Percentiles rank a stretch among this genome's conserved stretches.
phyloP scores from a whole-genome alignment of 2,797 vertebrate genomes.

The Pogonophryne albipinna region DNA sequence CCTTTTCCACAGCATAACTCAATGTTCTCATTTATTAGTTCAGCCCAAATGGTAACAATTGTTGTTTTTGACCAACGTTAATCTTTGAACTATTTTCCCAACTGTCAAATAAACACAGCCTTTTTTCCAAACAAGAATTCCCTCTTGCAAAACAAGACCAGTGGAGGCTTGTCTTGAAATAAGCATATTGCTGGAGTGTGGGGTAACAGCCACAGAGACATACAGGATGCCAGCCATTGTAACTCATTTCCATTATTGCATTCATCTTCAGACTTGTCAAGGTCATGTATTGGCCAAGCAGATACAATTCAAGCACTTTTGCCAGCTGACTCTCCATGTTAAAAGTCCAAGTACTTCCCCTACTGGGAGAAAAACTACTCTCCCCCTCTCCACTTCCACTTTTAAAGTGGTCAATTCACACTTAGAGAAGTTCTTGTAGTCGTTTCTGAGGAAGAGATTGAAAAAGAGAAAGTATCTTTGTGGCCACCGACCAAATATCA shows the following conservation, averaged over 20 bases:
- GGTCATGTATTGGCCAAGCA: neutral
- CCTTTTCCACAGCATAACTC: constrained; percentile 43
- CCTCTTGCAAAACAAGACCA: neutral
- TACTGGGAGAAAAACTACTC: neutral
- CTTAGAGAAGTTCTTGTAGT: constrained; percentile 23
- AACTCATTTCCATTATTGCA: neutral
- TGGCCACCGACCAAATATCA: neutral
- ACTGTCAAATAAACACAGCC: constrained; percentile 2
- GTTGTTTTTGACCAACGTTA: constrained; percentile 29
- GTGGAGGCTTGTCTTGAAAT: neutral
- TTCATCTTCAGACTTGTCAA: constrained; percentile 1
- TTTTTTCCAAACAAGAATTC: neutral
- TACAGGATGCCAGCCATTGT: neutral
- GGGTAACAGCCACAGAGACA: neutral
- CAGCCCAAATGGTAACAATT: constrained; percentile 48
- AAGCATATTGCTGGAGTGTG: neutral
- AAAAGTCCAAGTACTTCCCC: constrained; percentile 41
- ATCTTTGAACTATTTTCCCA: constrained; percentile 34
- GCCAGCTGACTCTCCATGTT: neutral
- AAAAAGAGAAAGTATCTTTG: constrained; percentile 23
- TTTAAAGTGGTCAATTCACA: constrained; percentile 1
- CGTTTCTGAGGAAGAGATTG: constrained; percentile 33
- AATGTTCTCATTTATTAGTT: constrained; percentile 40
- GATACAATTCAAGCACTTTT: neutral
- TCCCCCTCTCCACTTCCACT: constrained; percentile 7